Evolutionary conservation across 2,888 invertebrate species (phyloP), one percentile per base, ranked within the genome.

Genomic region (Tinea trinotella): DNA sequence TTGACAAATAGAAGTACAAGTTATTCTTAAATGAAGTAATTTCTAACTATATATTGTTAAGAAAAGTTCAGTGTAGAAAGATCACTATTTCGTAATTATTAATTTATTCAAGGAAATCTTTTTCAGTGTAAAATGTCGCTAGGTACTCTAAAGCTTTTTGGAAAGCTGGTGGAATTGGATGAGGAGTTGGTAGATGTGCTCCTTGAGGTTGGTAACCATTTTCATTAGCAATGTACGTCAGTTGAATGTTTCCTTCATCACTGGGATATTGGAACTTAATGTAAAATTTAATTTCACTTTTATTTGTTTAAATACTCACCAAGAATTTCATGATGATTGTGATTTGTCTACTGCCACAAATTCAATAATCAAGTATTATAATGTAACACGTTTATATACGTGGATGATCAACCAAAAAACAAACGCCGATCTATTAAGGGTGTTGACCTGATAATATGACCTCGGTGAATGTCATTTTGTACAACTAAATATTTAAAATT

Each of bases 161-260:
- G 63, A 92, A 92, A 54, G 88, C 90, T 57, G 84, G 88, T 53
- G 92, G 92, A 57, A 92, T 90, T 57, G 92, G 92, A 36, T 91
- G 92, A 20, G 92, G 86, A 1, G 89, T 89, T 24, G 90, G 90
- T 1, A 90, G 68, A 62, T 89, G 89, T 15, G 80, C 80, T n/a
- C 89, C 89, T 62, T 80, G 85, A 6, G 91, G 90, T 67, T 90
- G 90, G 82, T 85, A 91, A 52, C 92, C 92, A 60, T 91, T 91
- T 68, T 92, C 92, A 64, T 92, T 89, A 53, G 92, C 91, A 35
- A 88, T 73, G 74, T 92, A 92, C 1, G 83, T 76, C 56, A 92
- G 64, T 60, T 88, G 85, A 61, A 90, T 88, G 57, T 73, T 76
- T 56, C 77, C 70, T 12, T 91, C 90, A 0, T 91, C 90, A 46